phyloP scores from a whole-genome alignment of 2,113 vertebrate species.

The Conger conger region DNA sequence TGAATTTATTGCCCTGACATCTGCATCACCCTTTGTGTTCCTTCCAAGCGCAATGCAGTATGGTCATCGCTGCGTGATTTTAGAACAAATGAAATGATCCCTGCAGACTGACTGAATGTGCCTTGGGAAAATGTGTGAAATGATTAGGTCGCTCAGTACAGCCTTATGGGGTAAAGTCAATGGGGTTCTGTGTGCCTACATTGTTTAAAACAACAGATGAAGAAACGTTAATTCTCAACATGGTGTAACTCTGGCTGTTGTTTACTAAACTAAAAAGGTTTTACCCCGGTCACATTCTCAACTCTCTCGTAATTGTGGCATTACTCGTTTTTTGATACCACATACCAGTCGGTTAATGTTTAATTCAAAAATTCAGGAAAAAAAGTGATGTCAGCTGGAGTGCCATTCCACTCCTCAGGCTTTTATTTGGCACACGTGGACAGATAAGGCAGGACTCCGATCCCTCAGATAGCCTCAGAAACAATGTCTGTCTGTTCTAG shows the following conservation, averaged over 20 bases:
- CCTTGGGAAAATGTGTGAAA: background rate
- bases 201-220: background rate
- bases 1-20: too few species aligned
- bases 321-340: conserved; percentile 61
- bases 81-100: background rate
- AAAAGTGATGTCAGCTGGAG: background rate
- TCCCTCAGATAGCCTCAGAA: background rate
- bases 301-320: conserved; percentile 54
- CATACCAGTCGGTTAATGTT: conserved; percentile 54
- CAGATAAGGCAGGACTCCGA: conserved; percentile 1
- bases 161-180: background rate
- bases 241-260: conserved; percentile 32
- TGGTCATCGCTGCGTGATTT: too few species aligned
- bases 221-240: conserved; percentile 36
- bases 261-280: conserved; percentile 58
- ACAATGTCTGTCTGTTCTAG: background rate
- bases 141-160: background rate
- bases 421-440: conserved; percentile 24
- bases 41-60: too few species aligned
- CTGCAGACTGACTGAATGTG: background rate
- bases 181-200: background rate
- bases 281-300: conserved; percentile 56
- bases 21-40: too few species aligned
- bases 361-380: conserved; percentile 47
- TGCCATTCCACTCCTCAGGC: background rate